Percentiles rank a stretch among this genome's conserved stretches.
phyloP scores from a whole-genome alignment of 1,140 invertebrate species.

The Micrasema longulum region DNA sequence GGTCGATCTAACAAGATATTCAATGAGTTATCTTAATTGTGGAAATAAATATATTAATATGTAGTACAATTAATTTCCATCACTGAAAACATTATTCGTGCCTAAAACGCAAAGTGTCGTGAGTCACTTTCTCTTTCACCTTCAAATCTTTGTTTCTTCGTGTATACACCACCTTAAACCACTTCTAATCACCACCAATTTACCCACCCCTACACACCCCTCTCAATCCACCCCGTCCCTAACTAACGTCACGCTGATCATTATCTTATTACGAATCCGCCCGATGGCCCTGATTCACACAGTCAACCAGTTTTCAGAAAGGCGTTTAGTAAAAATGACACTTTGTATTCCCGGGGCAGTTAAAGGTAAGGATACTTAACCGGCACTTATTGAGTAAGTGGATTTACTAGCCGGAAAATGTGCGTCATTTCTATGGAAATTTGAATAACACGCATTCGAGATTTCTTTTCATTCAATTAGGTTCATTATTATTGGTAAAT shows the following conservation, averaged over 20 bases:
- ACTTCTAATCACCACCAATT: constrained; percentile 5
- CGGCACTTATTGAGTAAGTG: constrained; percentile 8
- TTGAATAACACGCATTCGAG: constrained; percentile 19
- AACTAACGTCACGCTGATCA: constrained; percentile 26
- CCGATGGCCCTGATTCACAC: constrained; percentile 8
- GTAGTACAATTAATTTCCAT: neutral
- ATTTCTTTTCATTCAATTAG: constrained; percentile 20
- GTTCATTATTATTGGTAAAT: constrained; percentile 25
- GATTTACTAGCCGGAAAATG: neutral
- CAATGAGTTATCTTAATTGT: too few species aligned
- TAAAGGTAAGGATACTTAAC: neutral
- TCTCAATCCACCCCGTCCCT: neutral
- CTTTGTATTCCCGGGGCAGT: neutral
- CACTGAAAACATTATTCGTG: too few species aligned
- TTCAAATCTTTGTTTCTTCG: neutral
- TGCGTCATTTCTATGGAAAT: neutral
- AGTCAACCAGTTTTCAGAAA: neutral
- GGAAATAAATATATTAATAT: too few species aligned
- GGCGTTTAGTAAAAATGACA: constrained; percentile 17
- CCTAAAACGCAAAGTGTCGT: neutral
- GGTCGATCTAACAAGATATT: too few species aligned
- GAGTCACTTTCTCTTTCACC: constrained; percentile 20
- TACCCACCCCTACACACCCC: neutral
- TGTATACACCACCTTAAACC: constrained; percentile 10
- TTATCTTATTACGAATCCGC: constrained; percentile 12